Evolutionary conservation across 2,113 vertebrate species (phyloP), one percentile per base, ranked within the genome.

Genomic region (Strix aluco): DNA sequence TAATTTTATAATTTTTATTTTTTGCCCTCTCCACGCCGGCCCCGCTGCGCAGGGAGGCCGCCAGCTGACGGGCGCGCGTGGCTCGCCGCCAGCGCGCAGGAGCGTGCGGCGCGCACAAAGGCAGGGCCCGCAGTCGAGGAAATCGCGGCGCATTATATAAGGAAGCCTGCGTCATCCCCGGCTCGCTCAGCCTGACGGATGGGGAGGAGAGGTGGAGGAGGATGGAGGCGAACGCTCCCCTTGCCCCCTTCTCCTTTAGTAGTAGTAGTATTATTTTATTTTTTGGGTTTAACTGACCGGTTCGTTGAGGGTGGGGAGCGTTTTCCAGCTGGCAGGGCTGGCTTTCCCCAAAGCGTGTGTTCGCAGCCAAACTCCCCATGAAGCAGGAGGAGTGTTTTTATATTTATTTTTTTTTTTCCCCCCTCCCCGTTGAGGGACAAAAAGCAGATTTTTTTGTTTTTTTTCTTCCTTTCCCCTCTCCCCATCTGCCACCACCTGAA

Each of bases 111-210:
- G 91, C 96, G 94, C 98, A 98, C 98, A 98, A 98, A 98, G 97
- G 95, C 96, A 81, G 94, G 94, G 94, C 97, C 98, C 93, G 97
- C 97, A 95, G 97, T 97, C 97, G 96, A 97, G 97, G 98, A 98
- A 97, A 96, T 97, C 83, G 96, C 95, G 80, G 77, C 82, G 87
- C 86, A 75, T 98, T 98, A 98, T 97, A 97, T 97, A 97, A 98
- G 97, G 98, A 71, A 84, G 90, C 88, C 81, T 97, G 96, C 96
- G 95, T 98, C 97, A 98, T 97, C 92, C 95, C 79, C 84, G 61
- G 59, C 96, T 92, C 63, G 87, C 92, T 90, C 84, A 36, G 90
- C 63, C 82, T 91, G 91, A 72, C 81, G 82, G 78, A 79, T 79
- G 92, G 75, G 87, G 83, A 69, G 86, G 51, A 59, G 74, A 78